A percentile compares a stretch with the other conserved stretches of the same genome.
Evolutionary conservation across 2,113 vertebrate genomes (phyloP).

Genomic region (Protobothrops flavoviridis): DNA sequence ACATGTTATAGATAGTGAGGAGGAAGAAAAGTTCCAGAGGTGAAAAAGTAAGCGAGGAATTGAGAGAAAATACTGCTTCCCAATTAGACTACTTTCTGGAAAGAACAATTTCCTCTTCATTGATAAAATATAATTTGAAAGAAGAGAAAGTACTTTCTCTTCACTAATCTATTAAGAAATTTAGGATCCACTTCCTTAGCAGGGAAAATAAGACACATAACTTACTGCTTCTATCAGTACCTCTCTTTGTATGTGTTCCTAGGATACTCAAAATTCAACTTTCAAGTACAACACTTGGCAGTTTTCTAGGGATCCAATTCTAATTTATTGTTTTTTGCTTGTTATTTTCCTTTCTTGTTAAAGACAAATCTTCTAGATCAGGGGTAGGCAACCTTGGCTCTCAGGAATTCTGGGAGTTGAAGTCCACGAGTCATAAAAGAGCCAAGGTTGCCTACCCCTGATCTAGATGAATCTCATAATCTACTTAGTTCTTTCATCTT

Average conservation of each 20-base stretch:
- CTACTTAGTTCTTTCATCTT: not conserved
- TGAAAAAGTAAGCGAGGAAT: not conserved
- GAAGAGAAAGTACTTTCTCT: not conserved
- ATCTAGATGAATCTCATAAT: not conserved
- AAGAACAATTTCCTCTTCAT: not conserved
- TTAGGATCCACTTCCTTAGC: not conserved
- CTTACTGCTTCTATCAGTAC: not conserved
- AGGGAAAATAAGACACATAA: not conserved
- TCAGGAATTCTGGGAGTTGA: too few relatives aligned
- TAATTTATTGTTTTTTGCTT: not conserved
- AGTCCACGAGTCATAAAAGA: too few relatives aligned
- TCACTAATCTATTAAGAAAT: not conserved
- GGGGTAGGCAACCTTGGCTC: too few relatives aligned
- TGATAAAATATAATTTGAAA: not conserved
- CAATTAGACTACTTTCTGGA: not conserved
- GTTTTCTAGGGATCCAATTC: not conserved
- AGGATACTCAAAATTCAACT: not conserved
- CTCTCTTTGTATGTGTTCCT: not conserved
- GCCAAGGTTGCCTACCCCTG: too few relatives aligned
- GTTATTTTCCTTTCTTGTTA: not conserved
- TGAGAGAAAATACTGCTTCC: not conserved
- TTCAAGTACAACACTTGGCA: not conserved
- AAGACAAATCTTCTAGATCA: not conserved
- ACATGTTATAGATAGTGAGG: not conserved
- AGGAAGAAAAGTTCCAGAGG: not conserved